Base-by-base conservation (phyloP, 2,888 invertebrate genomes). In the Acrobasis consociella region DNA sequence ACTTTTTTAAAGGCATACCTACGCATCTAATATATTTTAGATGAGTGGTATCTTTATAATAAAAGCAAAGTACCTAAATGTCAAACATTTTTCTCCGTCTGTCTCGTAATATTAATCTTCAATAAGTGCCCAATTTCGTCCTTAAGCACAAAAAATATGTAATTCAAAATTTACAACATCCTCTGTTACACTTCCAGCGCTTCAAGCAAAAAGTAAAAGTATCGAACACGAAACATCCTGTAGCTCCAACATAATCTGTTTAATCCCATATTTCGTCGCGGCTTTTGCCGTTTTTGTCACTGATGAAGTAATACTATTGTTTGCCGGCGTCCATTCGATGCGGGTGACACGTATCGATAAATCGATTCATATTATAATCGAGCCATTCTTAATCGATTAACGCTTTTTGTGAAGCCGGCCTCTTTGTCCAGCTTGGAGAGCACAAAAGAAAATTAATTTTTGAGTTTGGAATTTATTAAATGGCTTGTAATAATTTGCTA, bases 261-360 rank as follows among this genome's bases (percentile, higher is more conserved):
- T 86, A 86, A 85, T 87, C 82, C 82, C 81, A 86, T 86, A 87
- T 86, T 86, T 88, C 78, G 84, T 73, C 61, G 61, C 81, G 75
- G 70, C 77, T 76, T 81, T 78, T 80, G 80, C 80, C 77, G 87
- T 87, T 88, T 88, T 87, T 89, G 89, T 90, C 83, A 79, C 80
- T 87, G 88, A 89, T 89, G 86, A 89, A 90, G 89, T 86, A 90
- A 89, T 88, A 84, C 83, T 78, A 89, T 89, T 89, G 88, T 89
- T 83, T 83, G 78, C 74, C 80, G 74, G 70, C 77, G 72, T 70
- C 83, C 85, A 88, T 91, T 87, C 78, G 89, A 85, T 80, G 80
- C 82, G 85, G 87, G 86, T 87, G 91, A 90, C 91, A 89, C 82
- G 79, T 77, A 76, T 82, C 79, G 80, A 82, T 82, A 87, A 88